Base-by-base conservation (phyloP, 1,140 invertebrate genomes). In the Papilio polytes region DNA sequence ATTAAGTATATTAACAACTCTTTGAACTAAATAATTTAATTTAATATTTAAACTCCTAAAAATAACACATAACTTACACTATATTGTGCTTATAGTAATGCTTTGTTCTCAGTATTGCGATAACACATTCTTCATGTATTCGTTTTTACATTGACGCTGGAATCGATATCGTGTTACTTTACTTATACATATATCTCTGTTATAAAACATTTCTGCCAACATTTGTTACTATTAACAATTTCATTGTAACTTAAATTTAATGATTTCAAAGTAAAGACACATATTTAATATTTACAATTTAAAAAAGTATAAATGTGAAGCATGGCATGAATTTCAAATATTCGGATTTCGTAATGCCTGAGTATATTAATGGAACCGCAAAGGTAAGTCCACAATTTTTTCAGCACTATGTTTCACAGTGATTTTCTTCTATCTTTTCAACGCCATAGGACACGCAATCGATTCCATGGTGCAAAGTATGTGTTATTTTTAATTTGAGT, bases 121-220 rank as follows among this genome's bases (percentile, higher is more conserved):
- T 26, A 15, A 18, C 63, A 70, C 63, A 13, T 70, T 31, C 63
- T 70, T 31, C 26, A 3, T 36, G 3, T 70, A 31, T 70, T 44
- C 56, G 63, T 77, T 83, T 73, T 77, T 74, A 74, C 83, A 83
- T 73, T 82, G 73, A 85, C 90, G 84, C 91, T 93, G 92, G 92
- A 93, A 92, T 94, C 92, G 92, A 92, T 90, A 90, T 88, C 89
- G 90, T 88, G 83, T 78, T 88, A 85, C 83, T 86, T 83, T 84
- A 41, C 80, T 80, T 80, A 84, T 82, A 84, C 15, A 4, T 6
- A 18, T 18, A 51, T 56, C 6, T 56, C 18, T 78, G 48, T 82
- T 81, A 7, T 51, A 78, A 66, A 81, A 74, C 13, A 36, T 10
- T 31, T 13, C 22, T 70, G 3, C 6, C 13, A 70, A 18, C 63